Percentiles rank a stretch among this genome's conserved stretches.
phyloP scores from a whole-genome alignment of 37 sponge, comb jelly and placozoan genomes.

The Amphimedon queenslandica region DNA sequence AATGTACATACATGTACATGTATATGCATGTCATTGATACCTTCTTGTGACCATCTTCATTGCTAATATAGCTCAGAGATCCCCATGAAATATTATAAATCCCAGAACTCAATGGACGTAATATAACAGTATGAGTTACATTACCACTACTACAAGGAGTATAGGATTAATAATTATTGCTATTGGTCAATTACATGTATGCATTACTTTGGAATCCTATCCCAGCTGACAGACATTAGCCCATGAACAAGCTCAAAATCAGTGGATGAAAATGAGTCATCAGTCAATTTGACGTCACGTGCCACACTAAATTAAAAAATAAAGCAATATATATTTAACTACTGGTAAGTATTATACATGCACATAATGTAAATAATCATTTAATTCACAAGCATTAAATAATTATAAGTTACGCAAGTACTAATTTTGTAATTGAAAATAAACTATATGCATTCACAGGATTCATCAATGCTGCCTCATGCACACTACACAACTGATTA shows the following conservation, averaged over 20 bases:
- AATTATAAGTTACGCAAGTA: too few relatives aligned
- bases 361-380: background rate
- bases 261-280: slow-evolving; percentile 47
- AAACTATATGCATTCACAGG: too few relatives aligned
- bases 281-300: slow-evolving; percentile 39
- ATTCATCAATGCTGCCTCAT: too few relatives aligned
- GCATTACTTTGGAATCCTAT: slow-evolving; percentile 60
- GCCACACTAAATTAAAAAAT: slow-evolving; percentile 38
- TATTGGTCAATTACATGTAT: background rate
- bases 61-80: slow-evolving; percentile 43
- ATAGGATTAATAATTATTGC: background rate
- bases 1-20: too few relatives aligned
- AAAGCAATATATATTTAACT: background rate
- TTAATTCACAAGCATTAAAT: background rate
- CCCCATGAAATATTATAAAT: slow-evolving; percentile 83
- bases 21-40: background rate
- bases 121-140: slow-evolving; percentile 71
- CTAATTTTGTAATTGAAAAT: too few relatives aligned
- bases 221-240: slow-evolving; percentile 48
- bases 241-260: slow-evolving; percentile 56
- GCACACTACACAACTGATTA: too few relatives aligned
- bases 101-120: slow-evolving; percentile 40
- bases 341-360: slow-evolving; percentile 1
- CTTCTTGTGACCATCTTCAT: slow-evolving; percentile 1
- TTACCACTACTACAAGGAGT: slow-evolving; percentile 40